Evolutionary conservation across 2,888 invertebrate species (phyloP), one percentile per base, ranked within the genome.

Genomic region (Megastigmus dorsalis): DNA sequence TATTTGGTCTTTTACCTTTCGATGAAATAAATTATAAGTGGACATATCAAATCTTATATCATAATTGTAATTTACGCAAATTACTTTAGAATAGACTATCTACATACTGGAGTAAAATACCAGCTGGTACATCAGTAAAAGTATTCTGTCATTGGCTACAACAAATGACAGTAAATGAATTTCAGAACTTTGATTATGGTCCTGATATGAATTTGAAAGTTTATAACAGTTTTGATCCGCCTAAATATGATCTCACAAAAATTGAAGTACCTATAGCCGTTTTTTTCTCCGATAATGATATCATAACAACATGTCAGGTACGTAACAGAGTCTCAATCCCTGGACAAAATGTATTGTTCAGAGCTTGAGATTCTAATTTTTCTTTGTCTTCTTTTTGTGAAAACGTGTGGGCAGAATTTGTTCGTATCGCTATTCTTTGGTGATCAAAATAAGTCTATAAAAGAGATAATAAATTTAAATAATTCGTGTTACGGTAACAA

Each of bases 151-250:
- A 60, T 43, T 60, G 60, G 60, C 28, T 62, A 7, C 62, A 45
- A 15, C 62, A 62, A 62, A 48, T 45, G 33, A 10, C 18, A 2
- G 15, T 43, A 3, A 30, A 60, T 43, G 28, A 60, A 26, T 60
- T 60, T 15, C 26, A 15, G 43, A 60, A 43, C n/a, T 60, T 60
- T 5, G 60, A 60, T 15, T 60, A 60, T 15, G 60, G 60, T 26
- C n/a, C 3, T 26, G 5, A 43, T 3, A n/a, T 3, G 13, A 60
- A 60, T 60, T 28, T 60, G n/a, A 7, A 28, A 18, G n/a, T 60
- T 2, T 60, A 60, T 20, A 60, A 60, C 10, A 43, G 15, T 43
- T 6, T 15, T 3, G 43, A 28, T 13, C 60, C 60, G 3, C 60
- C 60, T 3, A 60, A 18, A n/a, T 60, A 43, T 41, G 43, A 60